Conservation (phyloP, 2,888 invertebrate species). For the Heliconius erato region DNA sequence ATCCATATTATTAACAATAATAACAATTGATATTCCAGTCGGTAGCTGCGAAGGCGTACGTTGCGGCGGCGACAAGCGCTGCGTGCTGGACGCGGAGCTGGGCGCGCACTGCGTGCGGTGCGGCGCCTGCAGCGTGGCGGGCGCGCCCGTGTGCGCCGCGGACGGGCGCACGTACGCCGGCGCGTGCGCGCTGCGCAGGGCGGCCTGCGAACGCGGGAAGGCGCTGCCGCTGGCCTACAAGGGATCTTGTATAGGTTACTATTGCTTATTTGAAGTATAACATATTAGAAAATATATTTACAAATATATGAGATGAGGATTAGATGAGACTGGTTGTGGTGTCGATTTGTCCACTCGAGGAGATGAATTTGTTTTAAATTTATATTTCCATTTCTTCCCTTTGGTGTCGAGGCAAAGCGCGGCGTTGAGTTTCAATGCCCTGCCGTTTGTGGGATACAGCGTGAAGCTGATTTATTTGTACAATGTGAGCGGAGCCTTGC, state of each 20-base stretch:
- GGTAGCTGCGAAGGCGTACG: conserved; percentile 93
- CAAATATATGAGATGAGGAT: too few species aligned
- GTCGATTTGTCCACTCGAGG: too few species aligned
- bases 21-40: conserved; percentile 58
- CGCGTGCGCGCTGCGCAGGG: conserved; percentile 93
- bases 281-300: too few species aligned
- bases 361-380: too few species aligned
- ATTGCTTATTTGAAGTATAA: background rate
- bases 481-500: too few species aligned
- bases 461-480: too few species aligned
- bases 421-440: too few species aligned
- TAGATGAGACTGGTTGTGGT: too few species aligned
- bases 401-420: too few species aligned
- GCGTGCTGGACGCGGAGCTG: conserved; percentile 94
- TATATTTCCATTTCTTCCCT: too few species aligned
- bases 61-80: conserved; percentile 92
- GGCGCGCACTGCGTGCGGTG: conserved; percentile 95
- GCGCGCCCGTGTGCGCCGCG: conserved; percentile 91
- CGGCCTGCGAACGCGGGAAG: conserved; percentile 93
- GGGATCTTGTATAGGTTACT: conserved; percentile 94
- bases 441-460: too few species aligned
- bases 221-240: conserved; percentile 95
- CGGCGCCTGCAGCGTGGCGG: conserved; percentile 85
- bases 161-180: conserved; percentile 94
- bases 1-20: background rate